Base-by-base conservation (phyloP, 2,888 invertebrate genomes). In the Ganaspis brasiliensis region DNA sequence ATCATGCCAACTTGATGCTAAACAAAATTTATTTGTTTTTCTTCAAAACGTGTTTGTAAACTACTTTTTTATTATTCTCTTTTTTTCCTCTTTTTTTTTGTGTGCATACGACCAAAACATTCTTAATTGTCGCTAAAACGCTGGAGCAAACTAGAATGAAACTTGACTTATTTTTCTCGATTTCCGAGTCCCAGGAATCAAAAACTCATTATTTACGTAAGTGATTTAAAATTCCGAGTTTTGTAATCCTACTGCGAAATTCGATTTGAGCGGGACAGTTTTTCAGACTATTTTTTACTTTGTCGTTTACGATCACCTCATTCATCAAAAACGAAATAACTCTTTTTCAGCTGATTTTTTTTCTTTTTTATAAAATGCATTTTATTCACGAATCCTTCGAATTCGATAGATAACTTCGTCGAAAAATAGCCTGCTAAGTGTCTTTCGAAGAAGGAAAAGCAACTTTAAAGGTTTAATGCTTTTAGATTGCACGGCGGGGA, bases 401-500 rank as follows among this genome's bases (percentile, higher is more conserved):
- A 61, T 19, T 35, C 12, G 10, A 16, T 10, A 61, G 19, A 37
- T 9, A 61, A 19, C 26, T 61, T 61, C 35, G 35, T 19, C 9
- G 61, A 67, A 67, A 45, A 45, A 5, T 14, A 37, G 35, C 19
- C 6, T 63, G 40, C 6, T 63, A 63, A 63, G 40, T 63, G 40
- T 21, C n/a, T 40, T 45, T 24, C 1, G 21, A 21, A 21, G 12
- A 21, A 45, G 56, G 26, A 45, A 40, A 40, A 67, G 45, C 8
- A 40, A 14, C 21, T 45, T 45, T 8, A 24, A 45, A 67, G 67
- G 40, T 10, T 71, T 26, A 57, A 37, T 21, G 45, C 76, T 77
- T 77, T 21, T 90, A 95, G 95, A 89, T 93, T 96, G 88, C 96
- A 96, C 91, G 95, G 95, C 21, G 95, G 95, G 70, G 95, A 96